These are phyloP conservation scores for Strigamia maritima DNA, from an alignment of 2,888 invertebrate species.

Conservation along the genomic window DNA sequence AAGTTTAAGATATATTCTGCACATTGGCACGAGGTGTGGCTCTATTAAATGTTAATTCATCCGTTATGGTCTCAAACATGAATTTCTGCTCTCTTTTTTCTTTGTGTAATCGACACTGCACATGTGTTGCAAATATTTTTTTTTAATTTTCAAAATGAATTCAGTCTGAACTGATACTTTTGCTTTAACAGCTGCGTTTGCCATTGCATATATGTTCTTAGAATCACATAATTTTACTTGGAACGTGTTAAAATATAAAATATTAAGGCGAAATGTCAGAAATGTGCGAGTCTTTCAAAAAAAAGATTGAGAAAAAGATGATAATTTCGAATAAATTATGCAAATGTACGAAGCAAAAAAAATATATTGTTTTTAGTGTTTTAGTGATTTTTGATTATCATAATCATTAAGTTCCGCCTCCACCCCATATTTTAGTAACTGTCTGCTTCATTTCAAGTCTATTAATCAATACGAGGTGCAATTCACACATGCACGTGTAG, in stretches of 20 bases:
- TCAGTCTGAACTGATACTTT: neutral
- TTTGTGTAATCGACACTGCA: neutral
- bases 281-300: no score
- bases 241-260: neutral
- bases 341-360: no score
- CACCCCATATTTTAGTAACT: neutral
- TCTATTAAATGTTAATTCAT: constrained; percentile 31
- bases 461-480: neutral
- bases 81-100: neutral
- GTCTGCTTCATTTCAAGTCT: neutral
- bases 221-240: neutral
- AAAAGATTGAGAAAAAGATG: no score
- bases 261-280: no score
- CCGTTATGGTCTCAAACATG: neutral
- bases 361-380: no score
- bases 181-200: neutral
- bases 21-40: constrained; percentile 28
- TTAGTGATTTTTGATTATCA: neutral
- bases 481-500: neutral
- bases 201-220: neutral
- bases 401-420: neutral
- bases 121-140: constrained; percentile 25
- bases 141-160: neutral
- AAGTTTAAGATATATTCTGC: neutral
- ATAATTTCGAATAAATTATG: no score